Evolutionary conservation across 2,797 vertebrate species (phyloP).

Genomic region (Tiaroga cobitis): DNA sequence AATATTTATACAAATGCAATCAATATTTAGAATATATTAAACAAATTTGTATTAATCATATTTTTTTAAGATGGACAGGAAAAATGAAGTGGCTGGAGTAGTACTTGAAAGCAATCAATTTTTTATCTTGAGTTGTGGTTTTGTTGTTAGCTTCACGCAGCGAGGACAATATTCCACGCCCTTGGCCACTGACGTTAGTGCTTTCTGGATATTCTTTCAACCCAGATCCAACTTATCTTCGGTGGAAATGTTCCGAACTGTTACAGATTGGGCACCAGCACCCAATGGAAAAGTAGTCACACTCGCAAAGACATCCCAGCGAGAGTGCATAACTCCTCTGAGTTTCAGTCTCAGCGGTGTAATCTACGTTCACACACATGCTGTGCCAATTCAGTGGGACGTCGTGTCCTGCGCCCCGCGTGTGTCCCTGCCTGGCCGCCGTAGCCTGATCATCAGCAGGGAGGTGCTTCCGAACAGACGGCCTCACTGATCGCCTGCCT

Average conservation of each 20-base stretch:
- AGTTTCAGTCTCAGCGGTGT: not conserved
- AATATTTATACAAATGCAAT: not conserved
- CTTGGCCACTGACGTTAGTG: not conserved
- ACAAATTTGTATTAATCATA: too few species aligned
- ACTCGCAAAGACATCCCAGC: constrained; percentile 9
- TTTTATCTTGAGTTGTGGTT: constrained; percentile 3
- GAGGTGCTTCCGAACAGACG: constrained; percentile 37
- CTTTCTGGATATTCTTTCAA: not conserved
- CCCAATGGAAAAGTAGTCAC: not conserved
- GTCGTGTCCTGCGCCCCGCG: not conserved
- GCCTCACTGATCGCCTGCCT: constrained; percentile 11
- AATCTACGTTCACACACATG: not conserved
- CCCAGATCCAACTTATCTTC: not conserved
- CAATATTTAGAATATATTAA: not conserved
- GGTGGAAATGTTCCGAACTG: not conserved
- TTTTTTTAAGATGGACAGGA: not conserved
- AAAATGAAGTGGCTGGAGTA: not conserved
- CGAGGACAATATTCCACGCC: not conserved
- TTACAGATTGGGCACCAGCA: not conserved
- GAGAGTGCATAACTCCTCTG: not conserved
- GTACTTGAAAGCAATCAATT: not conserved
- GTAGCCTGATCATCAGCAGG: constrained; percentile 16
- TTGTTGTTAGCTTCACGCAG: not conserved
- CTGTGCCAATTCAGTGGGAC: constrained; percentile 6
- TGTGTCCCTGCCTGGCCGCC: constrained; percentile 37